Percentiles rank a stretch among this genome's conserved stretches.
phyloP scores from a whole-genome alignment of 1,140 invertebrate genomes.

The Saccostrea glomerata region DNA sequence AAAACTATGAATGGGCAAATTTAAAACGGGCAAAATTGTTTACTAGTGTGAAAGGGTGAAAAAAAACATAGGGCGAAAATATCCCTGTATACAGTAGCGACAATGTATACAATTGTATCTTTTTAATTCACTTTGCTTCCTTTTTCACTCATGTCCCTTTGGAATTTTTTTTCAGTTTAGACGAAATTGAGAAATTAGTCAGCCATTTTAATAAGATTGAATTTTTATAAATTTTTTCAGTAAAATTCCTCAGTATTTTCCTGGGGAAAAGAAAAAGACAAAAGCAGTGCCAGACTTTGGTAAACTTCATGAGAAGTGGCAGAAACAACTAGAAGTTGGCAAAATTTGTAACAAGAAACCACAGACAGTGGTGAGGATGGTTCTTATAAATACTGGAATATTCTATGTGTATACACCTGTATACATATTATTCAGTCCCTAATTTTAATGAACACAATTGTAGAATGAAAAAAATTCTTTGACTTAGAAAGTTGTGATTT shows the following conservation, averaged over 20 bases:
- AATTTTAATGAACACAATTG: too few species aligned
- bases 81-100: too few species aligned
- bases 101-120: too few species aligned
- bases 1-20: too few species aligned
- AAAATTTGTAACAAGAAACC: constrained; percentile 48
- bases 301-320: constrained; percentile 51
- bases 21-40: too few species aligned
- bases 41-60: too few species aligned
- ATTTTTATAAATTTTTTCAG: not conserved
- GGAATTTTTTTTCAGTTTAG: not conserved
- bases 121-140: too few species aligned
- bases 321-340: constrained; percentile 43
- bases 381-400: not conserved
- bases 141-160: not conserved
- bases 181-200: not conserved
- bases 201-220: not conserved
- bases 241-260: constrained; percentile 29
- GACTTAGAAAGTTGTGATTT: too few species aligned
- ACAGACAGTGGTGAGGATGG: constrained; percentile 30
- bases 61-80: too few species aligned
- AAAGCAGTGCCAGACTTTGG: constrained; percentile 42
- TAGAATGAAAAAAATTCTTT: too few species aligned
- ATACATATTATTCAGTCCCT: too few species aligned
- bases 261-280: constrained; percentile 44
- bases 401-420: too few species aligned